Evolutionary conservation across 2,888 invertebrate species (phyloP).

Genomic region (Dicyrtoma fusca): DNA sequence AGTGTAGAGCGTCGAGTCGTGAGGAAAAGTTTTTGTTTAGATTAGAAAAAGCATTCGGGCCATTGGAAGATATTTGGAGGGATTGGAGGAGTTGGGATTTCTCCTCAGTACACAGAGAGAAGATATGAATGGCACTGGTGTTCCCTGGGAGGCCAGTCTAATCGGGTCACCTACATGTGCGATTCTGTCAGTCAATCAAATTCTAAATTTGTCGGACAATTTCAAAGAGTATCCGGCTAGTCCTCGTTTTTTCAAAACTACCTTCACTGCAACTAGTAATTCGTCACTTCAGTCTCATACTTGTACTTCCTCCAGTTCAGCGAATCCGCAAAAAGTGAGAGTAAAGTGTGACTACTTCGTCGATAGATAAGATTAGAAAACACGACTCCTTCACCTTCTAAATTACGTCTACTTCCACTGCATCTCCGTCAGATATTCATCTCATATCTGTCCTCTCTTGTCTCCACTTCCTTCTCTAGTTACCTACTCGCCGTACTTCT

Average conservation of each 20-base stretch:
- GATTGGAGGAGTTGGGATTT: too few relatives aligned
- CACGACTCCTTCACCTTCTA: too few relatives aligned
- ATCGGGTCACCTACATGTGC: slow-evolving; percentile 12
- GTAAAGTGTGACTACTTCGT: slow-evolving; percentile 21
- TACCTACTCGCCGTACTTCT: not conserved
- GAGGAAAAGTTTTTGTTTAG: too few relatives aligned
- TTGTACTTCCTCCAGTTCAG: slow-evolving; percentile 1
- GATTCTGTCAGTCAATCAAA: too few relatives aligned
- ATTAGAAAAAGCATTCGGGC: too few relatives aligned
- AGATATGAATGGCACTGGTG: slow-evolving; percentile 34
- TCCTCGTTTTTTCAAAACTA: not conserved
- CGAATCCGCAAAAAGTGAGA: slow-evolving; percentile 30
- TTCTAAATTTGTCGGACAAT: too few relatives aligned
- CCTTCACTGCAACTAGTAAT: not conserved
- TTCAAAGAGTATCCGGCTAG: too few relatives aligned
- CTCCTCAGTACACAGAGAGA: not conserved
- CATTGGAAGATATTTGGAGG: too few relatives aligned
- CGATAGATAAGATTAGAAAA: too few relatives aligned
- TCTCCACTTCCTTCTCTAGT: not conserved
- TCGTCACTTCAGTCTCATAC: not conserved
- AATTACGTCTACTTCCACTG: too few relatives aligned
- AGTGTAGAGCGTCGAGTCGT: too few relatives aligned
- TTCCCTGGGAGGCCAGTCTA: slow-evolving; percentile 31
- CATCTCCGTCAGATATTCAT: not conserved
- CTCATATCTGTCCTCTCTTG: too few relatives aligned